Conservation (phyloP, 2,113 vertebrate species). For the Syngnathus scovelli region DNA sequence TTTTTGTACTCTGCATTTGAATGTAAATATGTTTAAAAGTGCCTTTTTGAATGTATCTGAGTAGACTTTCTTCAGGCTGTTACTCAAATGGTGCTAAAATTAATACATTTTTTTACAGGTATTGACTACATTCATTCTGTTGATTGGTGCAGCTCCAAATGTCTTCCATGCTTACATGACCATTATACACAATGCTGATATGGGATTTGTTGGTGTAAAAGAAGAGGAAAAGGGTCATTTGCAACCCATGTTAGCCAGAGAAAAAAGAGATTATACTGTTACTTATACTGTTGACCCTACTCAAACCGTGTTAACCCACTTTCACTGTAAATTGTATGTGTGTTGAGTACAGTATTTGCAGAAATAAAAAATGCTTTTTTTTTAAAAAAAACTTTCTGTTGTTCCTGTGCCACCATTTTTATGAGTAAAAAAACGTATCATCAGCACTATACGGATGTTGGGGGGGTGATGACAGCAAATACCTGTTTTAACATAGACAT, state of each 20-base stretch:
- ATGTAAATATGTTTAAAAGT: slow-evolving; percentile 38
- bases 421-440: background rate
- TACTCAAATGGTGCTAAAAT: slow-evolving; percentile 8
- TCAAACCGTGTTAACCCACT: slow-evolving; percentile 11
- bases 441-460: background rate
- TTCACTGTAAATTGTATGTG: slow-evolving; percentile 35
- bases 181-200: slow-evolving; percentile 4
- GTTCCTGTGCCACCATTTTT: background rate
- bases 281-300: background rate
- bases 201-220: slow-evolving; percentile 2
- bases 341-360: slow-evolving; percentile 32
- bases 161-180: slow-evolving; percentile 1
- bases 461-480: background rate
- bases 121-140: slow-evolving; percentile 10
- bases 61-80: slow-evolving; percentile 8
- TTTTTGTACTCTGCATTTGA: slow-evolving; percentile 47
- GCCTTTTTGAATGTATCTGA: slow-evolving; percentile 56
- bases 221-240: background rate
- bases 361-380: slow-evolving; percentile 47
- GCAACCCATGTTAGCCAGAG: background rate
- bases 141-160: slow-evolving; percentile 10
- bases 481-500: background rate
- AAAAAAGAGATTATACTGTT: background rate
- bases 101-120: background rate
- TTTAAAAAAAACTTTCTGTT: slow-evolving; percentile 2